These are phyloP conservation scores for Brachionus plicatilis DNA, from an alignment of 1,140 invertebrate species.

Conservation along the genomic window DNA sequence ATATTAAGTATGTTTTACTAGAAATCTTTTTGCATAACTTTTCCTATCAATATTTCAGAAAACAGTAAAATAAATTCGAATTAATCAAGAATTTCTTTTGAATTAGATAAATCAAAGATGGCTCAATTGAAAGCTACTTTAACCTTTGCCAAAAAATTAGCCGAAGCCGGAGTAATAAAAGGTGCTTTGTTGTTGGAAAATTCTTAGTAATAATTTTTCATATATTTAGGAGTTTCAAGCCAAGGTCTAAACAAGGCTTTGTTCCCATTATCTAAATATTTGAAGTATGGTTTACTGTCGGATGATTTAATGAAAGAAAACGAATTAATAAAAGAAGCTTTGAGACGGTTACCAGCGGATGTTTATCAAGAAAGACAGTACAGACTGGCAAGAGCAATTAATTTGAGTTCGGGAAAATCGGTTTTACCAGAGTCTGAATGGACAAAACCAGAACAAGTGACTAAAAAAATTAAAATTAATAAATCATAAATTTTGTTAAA, in stretches of 20 bases:
- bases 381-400: slow-evolving; percentile 26
- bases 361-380: slow-evolving; percentile 26
- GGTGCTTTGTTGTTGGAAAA: neutral
- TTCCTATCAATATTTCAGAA: neutral
- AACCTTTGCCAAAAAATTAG: slow-evolving; percentile 15
- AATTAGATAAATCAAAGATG: neutral
- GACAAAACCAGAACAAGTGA: slow-evolving; percentile 32
- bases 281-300: slow-evolving; percentile 20
- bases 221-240: neutral
- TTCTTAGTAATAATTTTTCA: neutral
- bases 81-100: neutral
- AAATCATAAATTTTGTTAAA: neutral
- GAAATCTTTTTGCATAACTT: neutral
- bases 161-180: neutral
- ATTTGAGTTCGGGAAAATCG: slow-evolving; percentile 12
- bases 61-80: too few relatives aligned
- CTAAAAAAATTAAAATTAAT: neutral
- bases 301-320: slow-evolving; percentile 38
- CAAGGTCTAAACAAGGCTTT: slow-evolving; percentile 12
- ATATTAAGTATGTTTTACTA: neutral
- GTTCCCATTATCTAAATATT: slow-evolving; percentile 21
- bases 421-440: slow-evolving; percentile 40
- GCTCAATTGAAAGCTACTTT: slow-evolving; percentile 19
- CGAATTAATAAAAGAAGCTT: slow-evolving; percentile 18
- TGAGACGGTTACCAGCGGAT: slow-evolving; percentile 24